Base-by-base conservation (phyloP, 2,797 vertebrate species). In the Glossophaga mutica region DNA sequence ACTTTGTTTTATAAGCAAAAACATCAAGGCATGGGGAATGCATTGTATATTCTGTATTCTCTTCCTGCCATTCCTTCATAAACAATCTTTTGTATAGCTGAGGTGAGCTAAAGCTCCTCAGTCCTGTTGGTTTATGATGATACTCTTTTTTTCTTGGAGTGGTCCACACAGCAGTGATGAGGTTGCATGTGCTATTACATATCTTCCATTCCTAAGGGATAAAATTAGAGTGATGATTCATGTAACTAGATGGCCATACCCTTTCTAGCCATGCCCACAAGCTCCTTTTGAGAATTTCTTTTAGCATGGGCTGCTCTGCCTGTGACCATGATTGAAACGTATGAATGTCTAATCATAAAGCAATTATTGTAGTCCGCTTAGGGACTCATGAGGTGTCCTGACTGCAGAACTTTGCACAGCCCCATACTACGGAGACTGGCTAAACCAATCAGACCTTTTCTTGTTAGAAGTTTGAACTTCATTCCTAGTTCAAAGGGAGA, bases 191-290 rank as follows among this genome's bases (percentile, higher is more conserved):
- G 77, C 44, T 93, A 22, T 77, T 76, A 44, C 94, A 95, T 95
- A 94, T 86, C 96, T 95, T 91, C 88, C 90, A 95, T 95, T 97
- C 88, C 95, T 96, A 32, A 76, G 39, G 85, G 95, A 76, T 96
- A 97, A 97, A 97, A 96, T 97, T 97, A 96, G 96, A 91, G 44
- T 78, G 81, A 81, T 97, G 97, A 97, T 88, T 97, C 96, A 95
- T 83, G 37, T 74, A 65, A 74, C 74, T 90, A 73, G 70, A 86
- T 90, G 91, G 39, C 92, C 85, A 90, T 73, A 71, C 84, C 87
- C 83, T 96, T 95, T 90, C 74, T 85, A 87, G 93, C 76, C 77
- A 46, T 95, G 90, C 81, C 87, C 93, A 89, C 65, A 86, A 37
- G 59, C 48, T 96, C 52, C 67, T 95, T 96, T 85, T 90, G 73